Evolutionary conservation across 2,113 vertebrate species (phyloP), one percentile per base, ranked within the genome.

Genomic region (Eclectus roratus): DNA sequence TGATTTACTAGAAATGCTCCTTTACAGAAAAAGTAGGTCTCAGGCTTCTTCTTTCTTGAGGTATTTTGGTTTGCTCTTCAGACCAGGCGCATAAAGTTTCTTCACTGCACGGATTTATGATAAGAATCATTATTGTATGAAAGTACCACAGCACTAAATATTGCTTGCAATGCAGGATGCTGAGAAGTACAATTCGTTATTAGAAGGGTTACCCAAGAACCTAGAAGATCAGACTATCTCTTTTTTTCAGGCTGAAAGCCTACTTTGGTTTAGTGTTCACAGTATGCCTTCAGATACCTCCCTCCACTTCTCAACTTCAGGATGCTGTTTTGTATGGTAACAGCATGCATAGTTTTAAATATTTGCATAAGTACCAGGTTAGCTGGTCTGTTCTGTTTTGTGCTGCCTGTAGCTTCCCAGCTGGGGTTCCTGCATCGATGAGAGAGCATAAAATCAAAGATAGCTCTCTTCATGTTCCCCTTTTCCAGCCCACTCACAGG

Each of bases 1-100:
- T 95, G 74, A 91, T 95, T 95, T 96, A 83, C 58, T 88, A 80
- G 74, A 92, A 85, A 80, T 83, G 82, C 11, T 95, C 27, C 53
- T 93, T 78, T 89, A 60, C 24, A 85, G 37, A 13, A 89, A 80
- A 96, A 88, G 66, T 46, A 82, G 74, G 47, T 82, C 28, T 70
- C 0, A 0, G 19, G 29, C 14, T 33, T 5, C 23, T 88, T 77
- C 25, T 82, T 81, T 85, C 47, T 55, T 50, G 4, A 89, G 77
- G 20, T 29, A 58, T 43, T 92, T 84, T 88, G 41, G 6, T 63
- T 80, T 73, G 11, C 8, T 77, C 35, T 80, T 87, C 31, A 55
- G 55, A 70, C 4, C 14, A 58, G 10, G 16, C 28, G 9, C 80
- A 73, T 88, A 66, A 85, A 86, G 6, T 63, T 80, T 78, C 64